Conservation (phyloP, 2,797 vertebrate species). For the Leontopithecus rosalia region DNA sequence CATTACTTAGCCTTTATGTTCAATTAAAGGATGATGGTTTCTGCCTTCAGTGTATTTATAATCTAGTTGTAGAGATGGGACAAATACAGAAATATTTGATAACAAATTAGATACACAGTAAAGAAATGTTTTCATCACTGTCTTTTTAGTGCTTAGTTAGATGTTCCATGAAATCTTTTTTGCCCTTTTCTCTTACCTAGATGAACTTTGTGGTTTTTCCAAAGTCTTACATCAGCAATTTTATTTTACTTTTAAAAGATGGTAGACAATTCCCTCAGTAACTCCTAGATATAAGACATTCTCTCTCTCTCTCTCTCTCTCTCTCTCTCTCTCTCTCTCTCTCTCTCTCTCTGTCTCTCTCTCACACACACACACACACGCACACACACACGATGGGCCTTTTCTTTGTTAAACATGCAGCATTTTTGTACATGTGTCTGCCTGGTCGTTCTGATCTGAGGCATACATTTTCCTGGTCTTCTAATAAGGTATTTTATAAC, state of each 20-base stretch:
- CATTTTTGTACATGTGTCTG: slow-evolving; percentile 24
- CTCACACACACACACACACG: not conserved
- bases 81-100: slow-evolving; percentile 10
- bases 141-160: not conserved
- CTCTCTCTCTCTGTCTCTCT: not conserved
- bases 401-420: slow-evolving; percentile 37
- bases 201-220: not conserved
- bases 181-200: not conserved
- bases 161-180: slow-evolving; percentile 12
- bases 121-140: not conserved
- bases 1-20: not conserved
- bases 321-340: not conserved
- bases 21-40: not conserved
- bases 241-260: slow-evolving; percentile 38
- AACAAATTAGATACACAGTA: not conserved
- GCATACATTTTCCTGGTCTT: slow-evolving; percentile 25
- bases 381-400: not conserved
- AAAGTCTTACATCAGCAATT: not conserved
- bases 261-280: not conserved
- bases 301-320: not conserved
- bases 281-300: not conserved
- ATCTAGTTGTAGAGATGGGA: slow-evolving; percentile 15
- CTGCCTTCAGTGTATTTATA: not conserved
- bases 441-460: slow-evolving; percentile 41
- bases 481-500: slow-evolving; percentile 53